A percentile compares a stretch with the other conserved stretches of the same genome.
phyloP scores from a whole-genome alignment of 2,113 vertebrate species.

The Calypte anna region DNA sequence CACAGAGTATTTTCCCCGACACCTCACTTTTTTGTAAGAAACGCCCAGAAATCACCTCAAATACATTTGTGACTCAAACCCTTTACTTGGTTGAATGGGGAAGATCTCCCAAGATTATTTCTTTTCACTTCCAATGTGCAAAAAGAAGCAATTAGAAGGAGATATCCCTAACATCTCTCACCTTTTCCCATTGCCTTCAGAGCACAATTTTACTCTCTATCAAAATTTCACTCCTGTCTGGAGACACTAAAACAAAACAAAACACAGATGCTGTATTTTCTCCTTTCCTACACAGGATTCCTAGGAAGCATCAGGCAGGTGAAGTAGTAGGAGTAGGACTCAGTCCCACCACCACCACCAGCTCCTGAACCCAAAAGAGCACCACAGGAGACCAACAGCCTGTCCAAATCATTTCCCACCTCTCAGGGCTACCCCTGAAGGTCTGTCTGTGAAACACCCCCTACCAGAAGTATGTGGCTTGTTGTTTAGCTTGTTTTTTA shows the following conservation, averaged over 20 bases:
- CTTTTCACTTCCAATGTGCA: background rate
- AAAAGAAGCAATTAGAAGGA: background rate
- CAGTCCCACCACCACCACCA: background rate
- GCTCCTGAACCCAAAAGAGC: background rate
- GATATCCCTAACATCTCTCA: background rate
- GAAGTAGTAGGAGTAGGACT: background rate
- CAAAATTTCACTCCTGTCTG: background rate
- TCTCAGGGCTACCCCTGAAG: background rate
- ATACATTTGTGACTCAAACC: background rate
- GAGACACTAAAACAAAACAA: background rate
- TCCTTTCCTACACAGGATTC: background rate
- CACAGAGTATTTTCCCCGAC: background rate
- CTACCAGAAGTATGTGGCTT: background rate
- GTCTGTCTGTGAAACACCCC: background rate
- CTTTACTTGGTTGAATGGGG: background rate
- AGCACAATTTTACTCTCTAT: background rate
- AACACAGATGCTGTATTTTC: background rate
- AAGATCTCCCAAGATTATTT: background rate
- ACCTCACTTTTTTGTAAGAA: background rate
- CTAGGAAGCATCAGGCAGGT: background rate
- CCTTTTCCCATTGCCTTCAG: background rate
- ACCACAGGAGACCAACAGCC: rapidly evolving
- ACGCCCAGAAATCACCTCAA: background rate
- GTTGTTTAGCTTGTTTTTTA: background rate
- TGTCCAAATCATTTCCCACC: rapidly evolving